Evolutionary conservation across 1,140 invertebrate genomes (phyloP), one percentile per base, ranked within the genome.

Genomic region (Babylonia areolata): DNA sequence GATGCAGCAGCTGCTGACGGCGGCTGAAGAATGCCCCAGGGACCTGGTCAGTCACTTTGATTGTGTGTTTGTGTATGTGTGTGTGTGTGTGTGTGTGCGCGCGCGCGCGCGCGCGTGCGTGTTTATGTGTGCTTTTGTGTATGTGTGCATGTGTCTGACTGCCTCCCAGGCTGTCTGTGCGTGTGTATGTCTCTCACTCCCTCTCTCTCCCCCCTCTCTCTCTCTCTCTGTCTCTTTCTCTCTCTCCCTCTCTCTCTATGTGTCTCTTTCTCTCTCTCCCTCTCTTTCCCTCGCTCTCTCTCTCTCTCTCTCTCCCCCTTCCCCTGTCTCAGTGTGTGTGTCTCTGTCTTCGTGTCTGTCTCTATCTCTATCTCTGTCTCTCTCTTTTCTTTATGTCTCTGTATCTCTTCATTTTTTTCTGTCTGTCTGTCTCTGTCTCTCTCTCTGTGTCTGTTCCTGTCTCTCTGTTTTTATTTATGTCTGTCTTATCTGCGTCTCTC

Each of bases 1-100:
- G 84, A 85, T 85, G 84, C 75, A 85, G 35, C 84, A 85, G 39
- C 33, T 85, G 9, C 37, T 80, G 84, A 80, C 84, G 35, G 84
- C 84, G 28, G 84, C 84, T 2, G 84, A 85, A 33, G 39, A 79
- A 23, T 85, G 84, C 33, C 84, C 84, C 1, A 15, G 39, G 12
- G 51, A 85, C n/a, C 77, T 79, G 77, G 84, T 85, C 46, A 80
- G 84, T 79, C 0, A 35, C 31, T 11, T 46, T 23, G 58, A 15
- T 6, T 23, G 58, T 23, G 58, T 23, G 58, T 64, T 6, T 23
- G 17, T 23, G 58, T 23, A 20, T 23, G 58, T 23, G 58, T 23
- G 58, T 3, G 58, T 23, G 58, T 3, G 58, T 23, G 58, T 3
- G 58, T 23, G 58, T 3, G 58, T 23, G 58, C 15, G 58, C 3